A percentile compares a stretch with the other conserved stretches of the same genome.
Evolutionary conservation across 2,113 vertebrate species (phyloP).

Genomic region (Rafetus swinhoei): DNA sequence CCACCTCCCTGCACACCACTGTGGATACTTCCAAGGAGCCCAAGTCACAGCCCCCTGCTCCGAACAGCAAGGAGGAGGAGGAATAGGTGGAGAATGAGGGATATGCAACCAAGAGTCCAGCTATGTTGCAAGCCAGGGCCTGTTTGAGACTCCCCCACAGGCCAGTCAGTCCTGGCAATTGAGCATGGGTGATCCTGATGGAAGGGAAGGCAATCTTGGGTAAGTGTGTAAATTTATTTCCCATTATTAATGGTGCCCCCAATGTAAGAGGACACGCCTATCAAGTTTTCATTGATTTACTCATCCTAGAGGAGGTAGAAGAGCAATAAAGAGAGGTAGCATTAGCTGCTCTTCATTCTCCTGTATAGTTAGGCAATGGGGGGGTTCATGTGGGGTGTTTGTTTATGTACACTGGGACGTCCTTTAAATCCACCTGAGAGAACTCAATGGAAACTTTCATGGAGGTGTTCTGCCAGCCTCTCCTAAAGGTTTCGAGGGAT

Average conservation of each 20-base stretch:
- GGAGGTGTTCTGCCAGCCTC: background rate
- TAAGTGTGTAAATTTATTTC: background rate
- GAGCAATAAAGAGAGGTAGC: background rate
- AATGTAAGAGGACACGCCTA: background rate
- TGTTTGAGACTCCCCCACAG: background rate
- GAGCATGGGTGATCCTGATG: background rate
- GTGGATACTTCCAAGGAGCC: no score
- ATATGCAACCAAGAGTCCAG: background rate
- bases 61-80: background rate
- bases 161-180: background rate
- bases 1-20: background rate
- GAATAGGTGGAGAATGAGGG: background rate
- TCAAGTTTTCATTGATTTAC: background rate
- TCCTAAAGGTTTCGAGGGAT: background rate
- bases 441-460: background rate
- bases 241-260: background rate
- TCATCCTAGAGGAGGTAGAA: background rate
- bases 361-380: background rate
- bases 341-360: background rate
- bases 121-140: background rate
- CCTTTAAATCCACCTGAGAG: background rate
- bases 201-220: background rate
- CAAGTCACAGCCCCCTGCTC: background rate
- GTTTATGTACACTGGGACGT: background rate
- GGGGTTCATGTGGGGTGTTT: background rate